Percentiles rank a stretch among this genome's conserved stretches.
Conservation (phyloP, 1,140 invertebrate species). For the Leptinotarsa texana region DNA sequence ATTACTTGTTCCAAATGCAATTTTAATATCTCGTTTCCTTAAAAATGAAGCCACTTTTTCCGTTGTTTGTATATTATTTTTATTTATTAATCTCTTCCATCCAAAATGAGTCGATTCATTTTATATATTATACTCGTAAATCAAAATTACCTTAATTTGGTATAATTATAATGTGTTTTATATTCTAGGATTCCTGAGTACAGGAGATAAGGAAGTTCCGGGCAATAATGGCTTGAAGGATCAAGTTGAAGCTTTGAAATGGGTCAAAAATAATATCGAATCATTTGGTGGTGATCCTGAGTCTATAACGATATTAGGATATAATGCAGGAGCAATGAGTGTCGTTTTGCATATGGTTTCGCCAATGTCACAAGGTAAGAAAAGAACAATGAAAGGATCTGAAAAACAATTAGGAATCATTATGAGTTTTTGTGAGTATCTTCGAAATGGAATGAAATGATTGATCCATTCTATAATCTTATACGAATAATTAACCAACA, state of each 20-base stretch:
- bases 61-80: no score
- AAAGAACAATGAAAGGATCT: neutral
- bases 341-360: conserved; percentile 71
- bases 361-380: conserved; percentile 64
- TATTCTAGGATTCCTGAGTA: conserved; percentile 66
- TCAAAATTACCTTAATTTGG: neutral
- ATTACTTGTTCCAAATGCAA: no score
- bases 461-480: no score
- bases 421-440: no score
- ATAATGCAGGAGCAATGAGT: conserved; percentile 71
- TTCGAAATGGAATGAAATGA: no score
- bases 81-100: no score
- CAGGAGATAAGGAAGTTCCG: conserved; percentile 64
- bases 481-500: no score
- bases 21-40: no score
- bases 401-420: no score
- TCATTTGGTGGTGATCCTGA: conserved; percentile 76
- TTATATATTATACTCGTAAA: neutral
- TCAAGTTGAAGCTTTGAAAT: conserved; percentile 72
- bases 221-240: conserved; percentile 79
- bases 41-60: no score
- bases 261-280: conserved; percentile 73
- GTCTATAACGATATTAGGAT: conserved; percentile 70
- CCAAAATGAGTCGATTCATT: neutral
- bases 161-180: neutral